Evolutionary conservation across 2,113 vertebrate genomes (phyloP), one percentile per base, ranked within the genome.

Genomic region (Artemisiospiza belli): DNA sequence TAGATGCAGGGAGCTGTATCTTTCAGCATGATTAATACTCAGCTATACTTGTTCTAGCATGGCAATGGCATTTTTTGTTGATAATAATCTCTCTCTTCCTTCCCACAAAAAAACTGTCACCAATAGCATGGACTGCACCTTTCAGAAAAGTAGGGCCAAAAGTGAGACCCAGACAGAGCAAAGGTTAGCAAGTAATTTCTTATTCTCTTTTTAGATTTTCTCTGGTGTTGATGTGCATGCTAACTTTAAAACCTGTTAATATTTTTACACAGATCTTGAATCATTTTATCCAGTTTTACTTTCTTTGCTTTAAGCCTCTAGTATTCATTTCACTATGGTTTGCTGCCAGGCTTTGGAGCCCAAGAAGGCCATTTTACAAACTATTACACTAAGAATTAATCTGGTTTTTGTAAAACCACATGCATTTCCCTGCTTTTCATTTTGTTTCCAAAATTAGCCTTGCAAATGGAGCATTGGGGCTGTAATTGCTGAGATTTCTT

Each of bases 381-480:
- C 33, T 49, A 28, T 84, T 81, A 63, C 90, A 77, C 18, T 41
- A 66, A 90, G 28, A 76, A 80, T 77, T 93, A 86, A 70, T 85
- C 33, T 83, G 35, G 3, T 5, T 67, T 87, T 92, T 92, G n/a
- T 4, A 43, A 75, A 76, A 54, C 41, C 23, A 27, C 12, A 15
- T 39, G 8, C 18, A 22, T 81, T 86, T 44, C 3, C 1, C 5
- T 2, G 0, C 21, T 80, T 81, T 75, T 47, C 3, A 21, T 75
- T 91, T 91, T 43, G 17, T 80, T 90, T 83, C 63, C 78, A 74
- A 77, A 83, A 83, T 95, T 67, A 88, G 39, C 39, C 57, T 83
- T 63, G 30, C 28, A 66, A 87, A 46, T 77, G 30, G 58, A 85
- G 58, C 76, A 58, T 1, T 88, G 37, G 64, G 59, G 61, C 33